Conservation (phyloP, 2,113 vertebrate species). For the Leiothrix lutea region DNA sequence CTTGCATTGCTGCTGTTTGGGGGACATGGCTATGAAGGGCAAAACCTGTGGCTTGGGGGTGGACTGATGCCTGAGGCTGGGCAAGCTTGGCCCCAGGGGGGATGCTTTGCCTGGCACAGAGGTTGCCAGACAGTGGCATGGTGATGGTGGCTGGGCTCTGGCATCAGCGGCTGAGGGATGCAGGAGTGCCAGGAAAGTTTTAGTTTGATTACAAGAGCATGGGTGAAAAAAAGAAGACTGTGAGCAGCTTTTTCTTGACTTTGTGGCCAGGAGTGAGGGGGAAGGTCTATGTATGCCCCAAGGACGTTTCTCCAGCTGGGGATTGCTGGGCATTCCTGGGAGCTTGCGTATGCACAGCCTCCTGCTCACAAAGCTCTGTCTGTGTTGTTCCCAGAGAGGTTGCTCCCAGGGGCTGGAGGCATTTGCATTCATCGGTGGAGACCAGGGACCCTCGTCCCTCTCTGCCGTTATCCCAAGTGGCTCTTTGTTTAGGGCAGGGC, state of each 20-base stretch:
- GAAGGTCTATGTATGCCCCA: background rate
- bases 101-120: background rate
- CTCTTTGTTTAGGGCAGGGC: conserved; percentile 11
- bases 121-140: background rate
- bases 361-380: background rate
- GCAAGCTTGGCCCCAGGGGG: background rate
- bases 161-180: background rate
- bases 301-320: background rate
- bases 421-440: conserved; percentile 45
- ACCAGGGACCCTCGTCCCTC: background rate
- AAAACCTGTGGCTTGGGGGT: background rate
- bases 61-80: background rate
- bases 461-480: background rate
- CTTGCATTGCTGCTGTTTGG: background rate
- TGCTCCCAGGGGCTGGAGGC: background rate
- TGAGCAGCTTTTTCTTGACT: background rate
- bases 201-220: background rate
- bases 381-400: background rate
- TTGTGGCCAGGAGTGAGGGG: background rate
- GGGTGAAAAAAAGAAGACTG: background rate
- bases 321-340: background rate
- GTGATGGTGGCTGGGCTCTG: background rate
- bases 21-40: background rate
- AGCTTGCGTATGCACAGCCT: background rate
- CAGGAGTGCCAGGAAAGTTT: background rate